Base-by-base conservation (phyloP, 2,113 vertebrate genomes). In the Prinia subflava region DNA sequence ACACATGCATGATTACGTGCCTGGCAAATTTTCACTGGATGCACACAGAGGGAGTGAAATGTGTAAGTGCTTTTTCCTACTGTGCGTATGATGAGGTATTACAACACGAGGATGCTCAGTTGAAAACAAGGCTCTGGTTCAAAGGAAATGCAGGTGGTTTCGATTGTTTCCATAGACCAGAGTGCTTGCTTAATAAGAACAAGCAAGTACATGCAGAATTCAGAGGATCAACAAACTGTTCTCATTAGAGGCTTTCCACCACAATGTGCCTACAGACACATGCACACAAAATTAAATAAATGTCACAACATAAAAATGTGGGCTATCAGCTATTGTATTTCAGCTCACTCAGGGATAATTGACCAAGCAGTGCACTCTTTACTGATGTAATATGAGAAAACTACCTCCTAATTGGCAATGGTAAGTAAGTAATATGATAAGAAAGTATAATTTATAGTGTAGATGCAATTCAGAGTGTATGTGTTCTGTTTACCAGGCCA, bases 91-190 rank as follows among this genome's bases (percentile, higher is more conserved):
- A 96, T 94, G 95, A 96, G 83, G 90, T 93, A 97, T 96, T 95
- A 94, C 79, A 94, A 42, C 82, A 90, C 11, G 7, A 90, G 85
- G 94, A 94, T 75, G 73, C 69, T 94, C 90, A 84, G 86, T 49
- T 95, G 83, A 97, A 93, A 92, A 88, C 81, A 94, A 92, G 76
- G 85, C 92, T 95, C 76, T 3, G 31, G 73, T 94, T 95, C 96
- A 97, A 96, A 97, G 93, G 80, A 92, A 95, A 94, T 30, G 69
- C 95, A 97, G 94, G 94, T 95, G 96, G 94, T 96, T 94, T 94
- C 1, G n/a, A 96, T 96, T 96, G 90, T 83, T 96, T 84, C 85
- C 86, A 56, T n/a, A 65, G 70, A 85, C 63, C 86, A 94, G 69
- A 95, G 82, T 65, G 82, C 79, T 90, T 93, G 76, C 56, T 89